These are phyloP conservation scores for Phalacrocorax aristotelis DNA, from an alignment of 2,113 vertebrate species.

Conservation along the genomic window DNA sequence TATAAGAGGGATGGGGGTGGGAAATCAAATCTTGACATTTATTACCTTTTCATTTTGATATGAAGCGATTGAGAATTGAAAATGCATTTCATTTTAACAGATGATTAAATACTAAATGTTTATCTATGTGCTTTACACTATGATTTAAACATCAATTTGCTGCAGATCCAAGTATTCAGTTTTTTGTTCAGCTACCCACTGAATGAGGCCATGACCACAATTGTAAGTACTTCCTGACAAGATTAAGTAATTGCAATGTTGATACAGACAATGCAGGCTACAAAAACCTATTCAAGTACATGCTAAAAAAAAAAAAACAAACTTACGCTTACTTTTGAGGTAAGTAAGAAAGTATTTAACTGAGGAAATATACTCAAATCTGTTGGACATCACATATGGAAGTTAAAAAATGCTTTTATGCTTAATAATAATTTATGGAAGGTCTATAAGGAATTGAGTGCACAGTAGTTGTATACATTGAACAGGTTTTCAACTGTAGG, in stretches of 20 bases:
- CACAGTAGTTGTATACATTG: not conserved
- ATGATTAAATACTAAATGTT: conserved; percentile 64
- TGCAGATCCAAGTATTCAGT: not conserved
- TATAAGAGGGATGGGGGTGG: not conserved
- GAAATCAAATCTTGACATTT: conserved; percentile 40
- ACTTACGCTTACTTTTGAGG: not conserved
- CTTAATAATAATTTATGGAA: not conserved
- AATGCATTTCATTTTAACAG: conserved; percentile 66
- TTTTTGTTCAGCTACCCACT: conserved; percentile 44
- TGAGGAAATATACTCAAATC: not conserved
- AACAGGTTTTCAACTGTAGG: not conserved
- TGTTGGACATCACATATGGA: not conserved
- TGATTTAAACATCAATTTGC: conserved; percentile 50
- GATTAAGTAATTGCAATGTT: conserved; percentile 42
- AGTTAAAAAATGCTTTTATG: not conserved
- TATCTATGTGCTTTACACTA: conserved; percentile 61
- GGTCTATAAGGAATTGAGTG: not conserved
- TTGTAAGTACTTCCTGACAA: conserved; percentile 29
- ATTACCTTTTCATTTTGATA: conserved; percentile 41
- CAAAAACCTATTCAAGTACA: not conserved
- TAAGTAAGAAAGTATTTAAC: not conserved
- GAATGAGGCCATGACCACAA: conserved; percentile 58
- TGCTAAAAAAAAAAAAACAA: not conserved
- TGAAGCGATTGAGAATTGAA: conserved; percentile 12
- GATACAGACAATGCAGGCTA: not conserved